phyloP scores from a whole-genome alignment of 2,888 invertebrate species.

The Archips xylosteana region DNA sequence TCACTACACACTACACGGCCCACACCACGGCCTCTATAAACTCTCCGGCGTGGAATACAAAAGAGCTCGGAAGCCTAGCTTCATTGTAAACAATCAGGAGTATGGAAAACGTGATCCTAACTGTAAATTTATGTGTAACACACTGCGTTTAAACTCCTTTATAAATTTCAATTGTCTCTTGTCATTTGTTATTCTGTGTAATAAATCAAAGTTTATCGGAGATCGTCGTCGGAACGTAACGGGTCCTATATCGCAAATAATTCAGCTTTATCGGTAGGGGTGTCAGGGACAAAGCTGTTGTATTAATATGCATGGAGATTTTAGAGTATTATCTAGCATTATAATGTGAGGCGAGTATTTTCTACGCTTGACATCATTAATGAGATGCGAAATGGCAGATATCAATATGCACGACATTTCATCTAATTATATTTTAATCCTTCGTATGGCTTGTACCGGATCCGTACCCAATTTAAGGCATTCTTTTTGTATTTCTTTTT shows the following conservation, averaged over 20 bases:
- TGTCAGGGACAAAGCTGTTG: conserved; percentile 58
- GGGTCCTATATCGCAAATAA: conserved; percentile 74
- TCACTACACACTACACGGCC: conserved; percentile 21
- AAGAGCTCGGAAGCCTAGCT: conserved; percentile 62
- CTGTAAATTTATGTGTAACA: conserved; percentile 79
- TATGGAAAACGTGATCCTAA: conserved; percentile 75
- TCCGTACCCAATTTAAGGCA: no score
- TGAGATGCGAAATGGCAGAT: conserved; percentile 2
- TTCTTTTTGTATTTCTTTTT: no score
- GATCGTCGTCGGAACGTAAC: conserved; percentile 72
- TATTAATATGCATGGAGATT: conserved; percentile 43
- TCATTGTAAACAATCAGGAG: conserved; percentile 66
- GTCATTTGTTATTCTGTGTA: conserved; percentile 80
- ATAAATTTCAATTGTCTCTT: conserved; percentile 83
- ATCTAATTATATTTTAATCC: no score
- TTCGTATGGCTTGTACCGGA: no score
- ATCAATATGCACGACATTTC: background rate
- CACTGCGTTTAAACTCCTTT: conserved; percentile 73
- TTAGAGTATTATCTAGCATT: conserved; percentile 15
- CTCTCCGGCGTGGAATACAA: conserved; percentile 66
- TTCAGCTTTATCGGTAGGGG: conserved; percentile 75
- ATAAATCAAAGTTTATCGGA: conserved; percentile 83
- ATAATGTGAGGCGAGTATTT: conserved; percentile 10
- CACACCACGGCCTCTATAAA: conserved; percentile 44
- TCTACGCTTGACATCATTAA: conserved; percentile 13